A percentile compares a stretch with the other conserved stretches of the same genome.
These are phyloP conservation scores for Manis javanica DNA, from an alignment of 2,797 vertebrate genomes.

Conservation along the genomic window DNA sequence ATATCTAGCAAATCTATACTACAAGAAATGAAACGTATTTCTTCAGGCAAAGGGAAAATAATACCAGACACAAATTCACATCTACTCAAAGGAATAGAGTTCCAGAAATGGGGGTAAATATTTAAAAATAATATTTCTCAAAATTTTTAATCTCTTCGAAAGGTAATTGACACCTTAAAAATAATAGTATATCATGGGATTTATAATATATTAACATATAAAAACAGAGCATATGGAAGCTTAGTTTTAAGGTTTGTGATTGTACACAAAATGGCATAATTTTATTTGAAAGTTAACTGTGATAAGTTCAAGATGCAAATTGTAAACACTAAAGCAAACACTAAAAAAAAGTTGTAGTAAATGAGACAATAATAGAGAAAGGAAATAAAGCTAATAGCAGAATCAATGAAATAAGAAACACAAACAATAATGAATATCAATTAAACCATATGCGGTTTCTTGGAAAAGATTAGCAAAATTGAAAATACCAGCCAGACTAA, in stretches of 20 bases:
- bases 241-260: neutral
- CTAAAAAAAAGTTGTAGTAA: neutral
- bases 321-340: neutral
- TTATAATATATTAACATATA: neutral
- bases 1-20: neutral
- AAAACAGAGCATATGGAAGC: neutral
- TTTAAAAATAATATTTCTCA: neutral
- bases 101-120: neutral
- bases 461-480: neutral
- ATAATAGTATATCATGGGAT: neutral
- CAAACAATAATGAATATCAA: neutral
- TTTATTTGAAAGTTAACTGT: slow-evolving; percentile 3
- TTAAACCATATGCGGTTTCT: neutral
- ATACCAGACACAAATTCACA: neutral
- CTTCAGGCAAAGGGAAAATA: slow-evolving; percentile 19
- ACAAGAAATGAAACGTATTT: neutral
- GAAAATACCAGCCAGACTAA: neutral
- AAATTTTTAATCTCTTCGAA: slow-evolving; percentile 40
- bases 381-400: neutral
- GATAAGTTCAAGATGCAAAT: neutral
- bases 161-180: neutral
- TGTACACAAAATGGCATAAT: neutral
- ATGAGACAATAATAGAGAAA: neutral
- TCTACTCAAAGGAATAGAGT: neutral
- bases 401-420: neutral